Evolutionary conservation across 2,888 invertebrate species (phyloP), one percentile per base, ranked within the genome.

Genomic region (Scaptomyza polygonia): DNA sequence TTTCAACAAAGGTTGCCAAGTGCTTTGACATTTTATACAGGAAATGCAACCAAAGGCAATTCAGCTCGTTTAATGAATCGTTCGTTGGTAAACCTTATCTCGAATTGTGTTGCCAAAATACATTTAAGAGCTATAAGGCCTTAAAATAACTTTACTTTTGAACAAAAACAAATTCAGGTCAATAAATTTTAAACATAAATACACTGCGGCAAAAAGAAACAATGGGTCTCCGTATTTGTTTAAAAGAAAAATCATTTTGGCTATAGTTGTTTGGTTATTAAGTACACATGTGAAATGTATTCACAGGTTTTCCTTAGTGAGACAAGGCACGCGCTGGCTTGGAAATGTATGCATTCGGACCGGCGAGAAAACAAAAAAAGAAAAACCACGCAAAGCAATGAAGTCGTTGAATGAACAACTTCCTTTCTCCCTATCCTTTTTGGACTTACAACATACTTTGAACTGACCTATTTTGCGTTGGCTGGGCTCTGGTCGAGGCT

Each of bases 381-480:
- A 49, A 54, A 40, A 63, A 55, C 56, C 56, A 53, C 59, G 29
- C 40, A 39, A 39, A 30, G 47, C 27, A 29, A 36, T 55, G 51
- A 43, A 21, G 27, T 12, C 45, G 18, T n/a, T 70, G 66, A 70
- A 70, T 66, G 47, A 25, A 8, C n/a, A 27, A 21, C 1, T 47
- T 5, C 12, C 16, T 5, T 8, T 9, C n/a, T n/a, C 9, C 36
- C 1, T 7, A 8, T 16, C 1, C 39, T 39, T 34, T n/a, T n/a
- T 32, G 56, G 27, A 34, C 48, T n/a, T 18, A 12, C 59, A 48
- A 48, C 59, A 43, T 61, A 75, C 58, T 49, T 66, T 52, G 69
- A 84, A 75, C 75, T 80, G 79, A 80, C 79, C 79, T 53, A 80
- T 80, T 80, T 80, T 49, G 25, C 21, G 44, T 29, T 57, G 27